These are phyloP conservation scores for Paratrypauchen microcephalus DNA, from an alignment of 2,797 vertebrate genomes.

Conservation along the genomic window DNA sequence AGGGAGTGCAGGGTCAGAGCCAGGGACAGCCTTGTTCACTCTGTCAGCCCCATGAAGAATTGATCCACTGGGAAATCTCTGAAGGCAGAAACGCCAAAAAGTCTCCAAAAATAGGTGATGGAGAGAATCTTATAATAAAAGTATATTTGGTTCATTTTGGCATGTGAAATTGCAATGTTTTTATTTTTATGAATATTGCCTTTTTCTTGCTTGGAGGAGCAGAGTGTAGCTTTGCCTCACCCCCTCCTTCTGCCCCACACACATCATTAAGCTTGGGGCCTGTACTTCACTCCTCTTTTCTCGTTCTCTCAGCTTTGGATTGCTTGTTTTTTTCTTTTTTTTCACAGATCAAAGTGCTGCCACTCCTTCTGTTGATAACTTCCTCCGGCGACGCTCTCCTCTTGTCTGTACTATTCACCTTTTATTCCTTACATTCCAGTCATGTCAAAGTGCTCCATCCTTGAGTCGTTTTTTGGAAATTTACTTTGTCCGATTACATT, in stretches of 20 bases:
- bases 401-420: slow-evolving; percentile 25
- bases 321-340: slow-evolving; percentile 53
- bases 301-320: slow-evolving; percentile 32
- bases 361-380: slow-evolving; percentile 15
- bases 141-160: slow-evolving; percentile 42
- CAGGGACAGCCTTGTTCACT: slow-evolving; percentile 68
- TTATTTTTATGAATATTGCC: slow-evolving; percentile 36
- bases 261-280: slow-evolving; percentile 48
- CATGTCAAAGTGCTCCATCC: slow-evolving; percentile 45
- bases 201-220: slow-evolving; percentile 38
- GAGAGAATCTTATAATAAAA: slow-evolving; percentile 16
- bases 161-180: slow-evolving; percentile 60
- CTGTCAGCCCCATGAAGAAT: slow-evolving; percentile 61
- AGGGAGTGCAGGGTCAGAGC: slow-evolving; percentile 69
- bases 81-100: slow-evolving; percentile 41
- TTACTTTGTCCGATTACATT: slow-evolving; percentile 23
- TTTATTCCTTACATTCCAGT: slow-evolving; percentile 50
- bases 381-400: slow-evolving; percentile 8
- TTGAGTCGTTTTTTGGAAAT: slow-evolving; percentile 32
- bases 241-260: not conserved
- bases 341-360: slow-evolving; percentile 42
- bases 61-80: slow-evolving; percentile 59
- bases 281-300: slow-evolving; percentile 47
- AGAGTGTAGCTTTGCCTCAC: slow-evolving; percentile 25
- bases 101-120: slow-evolving; percentile 31